Evolutionary conservation across 2,113 vertebrate species (phyloP).

Genomic region (Triplophysa dalaica): DNA sequence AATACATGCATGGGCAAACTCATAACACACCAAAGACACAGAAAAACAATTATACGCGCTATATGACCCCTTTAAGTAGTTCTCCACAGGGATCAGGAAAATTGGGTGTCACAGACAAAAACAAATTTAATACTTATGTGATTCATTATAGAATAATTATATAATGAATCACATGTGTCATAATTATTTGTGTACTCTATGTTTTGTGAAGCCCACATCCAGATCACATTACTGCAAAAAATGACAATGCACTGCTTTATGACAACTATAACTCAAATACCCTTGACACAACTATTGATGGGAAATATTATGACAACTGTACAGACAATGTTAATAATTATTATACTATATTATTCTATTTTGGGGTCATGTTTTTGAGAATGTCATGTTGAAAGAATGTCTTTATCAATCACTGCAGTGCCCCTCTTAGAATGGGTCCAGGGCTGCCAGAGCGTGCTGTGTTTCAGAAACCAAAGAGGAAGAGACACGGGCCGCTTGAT

Average conservation of each 20-base stretch:
- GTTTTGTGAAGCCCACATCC: neutral
- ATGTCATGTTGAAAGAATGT: conserved; percentile 25
- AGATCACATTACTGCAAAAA: neutral
- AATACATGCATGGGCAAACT: too few species aligned
- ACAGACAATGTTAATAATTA: conserved; percentile 14
- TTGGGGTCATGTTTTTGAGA: neutral
- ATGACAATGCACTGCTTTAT: too few species aligned
- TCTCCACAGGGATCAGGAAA: too few species aligned
- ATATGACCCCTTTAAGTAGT: too few species aligned
- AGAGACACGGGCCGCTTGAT: conserved; percentile 24
- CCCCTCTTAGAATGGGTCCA: conserved; percentile 8
- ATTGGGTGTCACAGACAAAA: too few species aligned
- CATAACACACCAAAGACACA: too few species aligned
- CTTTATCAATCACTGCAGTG: conserved; percentile 31
- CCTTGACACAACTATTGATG: neutral
- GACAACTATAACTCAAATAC: neutral
- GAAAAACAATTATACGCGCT: too few species aligned
- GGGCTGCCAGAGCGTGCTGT: conserved; percentile 14
- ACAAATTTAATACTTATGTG: too few species aligned
- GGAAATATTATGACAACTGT: neutral
- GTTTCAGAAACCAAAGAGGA: neutral
- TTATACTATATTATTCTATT: too few species aligned
- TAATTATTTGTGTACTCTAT: too few species aligned
- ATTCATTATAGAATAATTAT: too few species aligned
- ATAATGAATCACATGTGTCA: too few species aligned